Evolutionary conservation across 2,888 invertebrate genomes (phyloP), one percentile per base, ranked within the genome.

Genomic region (Lutraria lutraria): DNA sequence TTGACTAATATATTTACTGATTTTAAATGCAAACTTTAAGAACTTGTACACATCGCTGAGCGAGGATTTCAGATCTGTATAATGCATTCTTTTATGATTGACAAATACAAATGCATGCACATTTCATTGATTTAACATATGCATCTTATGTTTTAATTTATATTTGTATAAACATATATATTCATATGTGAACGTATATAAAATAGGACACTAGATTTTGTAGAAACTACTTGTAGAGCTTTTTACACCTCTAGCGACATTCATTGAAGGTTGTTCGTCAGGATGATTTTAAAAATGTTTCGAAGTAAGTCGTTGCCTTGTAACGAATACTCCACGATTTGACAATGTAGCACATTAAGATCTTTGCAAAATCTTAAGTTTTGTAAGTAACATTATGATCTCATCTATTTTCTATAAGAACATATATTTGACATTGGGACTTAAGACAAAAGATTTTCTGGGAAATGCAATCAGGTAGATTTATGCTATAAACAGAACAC

Each of bases 331-430:
- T 76, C 76, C 76, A 76, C 16, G 31, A 85, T 89, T 89, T 90
- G 90, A 90, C 90, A 90, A 90, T 90, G 90, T 90, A 90, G 90
- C 90, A 90, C 90, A 90, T 80, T 53, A 15, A 16, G 53, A 81
- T 53, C 43, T 81, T 52, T 52, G 34, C 34, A 72, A 31, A 76
- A 34, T 16, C 29, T 76, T 31, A 76, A 76, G 34, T 34, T 34
- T 19, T 76, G 0, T 31, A 31, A 76, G 19, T 76, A 19, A 76
- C 19, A 76, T 19, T 76, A 68, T 68, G 25, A 25, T 68, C 63
- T 68, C 6, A 12, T 68, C n/a, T 68, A 68, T 68, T 68, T 25
- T 68, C 63, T 68, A 68, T 68, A n/a, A 68, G 63, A 25, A 68
- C 63, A 68, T 25, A 68, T 68, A 25, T 25, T 68, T 68, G 25